phyloP scores from a whole-genome alignment of 2,113 vertebrate genomes.

The Pangasianodon gigas region DNA sequence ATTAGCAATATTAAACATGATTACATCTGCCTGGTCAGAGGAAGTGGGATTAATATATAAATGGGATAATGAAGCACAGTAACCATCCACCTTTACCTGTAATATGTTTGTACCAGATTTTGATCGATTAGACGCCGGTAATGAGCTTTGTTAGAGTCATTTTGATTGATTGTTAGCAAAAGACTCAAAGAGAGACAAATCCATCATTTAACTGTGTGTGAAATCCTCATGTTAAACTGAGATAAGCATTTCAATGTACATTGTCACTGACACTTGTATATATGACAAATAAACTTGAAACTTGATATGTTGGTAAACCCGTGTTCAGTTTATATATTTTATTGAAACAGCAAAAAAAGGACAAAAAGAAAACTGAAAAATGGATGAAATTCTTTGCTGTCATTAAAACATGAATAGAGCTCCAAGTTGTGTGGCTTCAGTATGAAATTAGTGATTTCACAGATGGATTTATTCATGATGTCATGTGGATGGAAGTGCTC shows the following conservation, averaged over 20 bases:
- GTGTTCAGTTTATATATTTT: not conserved
- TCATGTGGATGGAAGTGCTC: not conserved
- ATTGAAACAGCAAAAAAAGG: not conserved
- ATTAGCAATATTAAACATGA: constrained; percentile 26
- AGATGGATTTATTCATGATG: not conserved
- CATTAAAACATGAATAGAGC: not conserved
- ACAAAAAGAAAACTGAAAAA: not conserved
- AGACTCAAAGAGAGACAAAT: not conserved
- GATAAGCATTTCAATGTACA: too few species aligned
- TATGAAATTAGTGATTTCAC: not conserved
- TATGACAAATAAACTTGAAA: too few species aligned
- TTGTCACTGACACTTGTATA: too few species aligned
- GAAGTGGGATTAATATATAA: constrained; percentile 12
- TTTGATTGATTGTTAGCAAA: constrained; percentile 1
- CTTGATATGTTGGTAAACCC: not conserved
- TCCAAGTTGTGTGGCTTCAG: not conserved
- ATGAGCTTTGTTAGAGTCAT: constrained; percentile 10
- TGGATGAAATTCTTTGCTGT: not conserved
- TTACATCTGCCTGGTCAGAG: constrained; percentile 19
- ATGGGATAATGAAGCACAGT: constrained; percentile 8
- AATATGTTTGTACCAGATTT: constrained; percentile 5
- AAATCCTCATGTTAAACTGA: not conserved
- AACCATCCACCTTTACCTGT: constrained; percentile 1
- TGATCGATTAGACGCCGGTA: not conserved
- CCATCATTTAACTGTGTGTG: not conserved